A percentile compares a stretch with the other conserved stretches of the same genome.
These are phyloP conservation scores for Sciurus vulgaris DNA, from an alignment of 2,797 vertebrate genomes.

Conservation along the genomic window DNA sequence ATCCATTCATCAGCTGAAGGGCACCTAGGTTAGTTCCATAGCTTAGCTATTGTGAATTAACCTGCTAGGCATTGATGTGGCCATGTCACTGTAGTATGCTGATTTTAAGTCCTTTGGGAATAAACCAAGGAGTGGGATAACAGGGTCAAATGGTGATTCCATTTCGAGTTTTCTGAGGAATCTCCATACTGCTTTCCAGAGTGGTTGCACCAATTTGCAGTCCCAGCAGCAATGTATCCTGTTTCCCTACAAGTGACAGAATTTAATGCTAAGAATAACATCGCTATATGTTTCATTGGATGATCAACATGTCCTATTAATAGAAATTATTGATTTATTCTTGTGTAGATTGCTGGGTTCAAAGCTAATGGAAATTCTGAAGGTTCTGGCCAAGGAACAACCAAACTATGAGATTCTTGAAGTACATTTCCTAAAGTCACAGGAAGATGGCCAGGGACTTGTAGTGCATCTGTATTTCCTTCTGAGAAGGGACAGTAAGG, in stretches of 20 bases:
- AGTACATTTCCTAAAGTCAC: background rate
- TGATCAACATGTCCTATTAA: conserved; percentile 10
- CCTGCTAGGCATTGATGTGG: no score
- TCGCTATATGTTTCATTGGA: conserved; percentile 13
- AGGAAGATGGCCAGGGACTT: background rate
- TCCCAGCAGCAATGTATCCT: no score
- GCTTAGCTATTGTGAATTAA: no score
- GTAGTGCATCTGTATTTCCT: background rate
- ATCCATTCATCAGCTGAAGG: no score
- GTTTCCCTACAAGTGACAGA: background rate
- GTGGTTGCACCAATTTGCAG: no score
- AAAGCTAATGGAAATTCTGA: conserved; percentile 24
- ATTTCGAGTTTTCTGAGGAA: no score
- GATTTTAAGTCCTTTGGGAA: no score
- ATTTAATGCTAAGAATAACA: conserved; percentile 5
- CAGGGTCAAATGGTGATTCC: no score
- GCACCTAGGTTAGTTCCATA: no score
- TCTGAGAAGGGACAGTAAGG: background rate
- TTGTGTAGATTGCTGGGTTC: background rate
- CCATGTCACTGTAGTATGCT: no score
- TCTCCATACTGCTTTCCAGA: no score
- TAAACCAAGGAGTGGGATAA: no score
- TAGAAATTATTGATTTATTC: conserved; percentile 38
- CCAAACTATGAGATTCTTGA: background rate
- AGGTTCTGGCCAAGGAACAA: background rate